phyloP scores from a whole-genome alignment of 2,888 invertebrate species.

The Achlya flavicornis region DNA sequence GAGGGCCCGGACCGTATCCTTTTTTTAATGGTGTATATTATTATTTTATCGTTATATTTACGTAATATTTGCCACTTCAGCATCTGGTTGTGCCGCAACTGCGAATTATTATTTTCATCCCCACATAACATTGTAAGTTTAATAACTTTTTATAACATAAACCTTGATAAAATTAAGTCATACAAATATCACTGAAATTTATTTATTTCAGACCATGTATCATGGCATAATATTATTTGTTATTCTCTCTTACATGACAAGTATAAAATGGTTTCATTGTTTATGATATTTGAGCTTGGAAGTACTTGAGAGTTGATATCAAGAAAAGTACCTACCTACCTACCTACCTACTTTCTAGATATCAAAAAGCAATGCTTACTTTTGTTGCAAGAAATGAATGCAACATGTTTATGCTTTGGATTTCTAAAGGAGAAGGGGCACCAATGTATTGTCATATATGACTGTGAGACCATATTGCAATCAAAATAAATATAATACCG shows the following conservation, averaged over 20 bases:
- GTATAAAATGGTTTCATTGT: conserved; percentile 4
- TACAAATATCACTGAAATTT: not conserved
- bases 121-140: conserved; percentile 28
- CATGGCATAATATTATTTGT: conserved; percentile 6
- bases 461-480: too few species aligned
- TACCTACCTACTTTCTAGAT: not conserved
- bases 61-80: conserved; percentile 79
- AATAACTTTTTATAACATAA: conserved; percentile 6
- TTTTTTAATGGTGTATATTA: conserved; percentile 60
- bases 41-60: conserved; percentile 69
- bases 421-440: too few species aligned
- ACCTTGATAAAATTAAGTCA: not conserved
- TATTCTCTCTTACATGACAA: not conserved
- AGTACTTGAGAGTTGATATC: not conserved
- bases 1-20: conserved; percentile 85
- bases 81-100: conserved; percentile 68
- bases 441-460: too few species aligned
- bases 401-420: not conserved
- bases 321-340: not conserved
- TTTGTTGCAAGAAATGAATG: not conserved
- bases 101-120: conserved; percentile 52
- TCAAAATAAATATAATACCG: too few species aligned
- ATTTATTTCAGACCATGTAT: not conserved
- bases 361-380: not conserved
- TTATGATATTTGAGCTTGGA: not conserved